Percentiles rank a stretch among this genome's conserved stretches.
Evolutionary conservation across 1,140 invertebrate species (phyloP).

Genomic region (Bombyx mandarina): DNA sequence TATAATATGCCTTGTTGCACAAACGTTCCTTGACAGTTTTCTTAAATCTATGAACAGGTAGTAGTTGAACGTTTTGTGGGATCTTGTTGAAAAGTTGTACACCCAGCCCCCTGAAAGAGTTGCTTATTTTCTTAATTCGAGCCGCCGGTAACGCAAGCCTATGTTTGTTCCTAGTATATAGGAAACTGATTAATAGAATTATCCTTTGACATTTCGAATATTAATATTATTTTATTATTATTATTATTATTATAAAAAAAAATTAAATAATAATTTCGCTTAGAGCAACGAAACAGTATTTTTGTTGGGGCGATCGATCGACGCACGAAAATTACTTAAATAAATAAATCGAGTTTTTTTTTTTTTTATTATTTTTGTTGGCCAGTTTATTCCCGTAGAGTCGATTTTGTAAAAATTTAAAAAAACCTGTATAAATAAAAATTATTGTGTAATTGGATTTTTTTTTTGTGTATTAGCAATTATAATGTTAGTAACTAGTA

Average conservation of each 20-base stretch:
- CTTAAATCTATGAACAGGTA: too few species aligned
- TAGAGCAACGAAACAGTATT: conserved; percentile 63
- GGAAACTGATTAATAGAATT: conserved; percentile 28
- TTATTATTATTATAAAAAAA: conserved; percentile 9
- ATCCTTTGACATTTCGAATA: conserved; percentile 31
- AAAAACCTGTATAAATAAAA: conserved; percentile 44
- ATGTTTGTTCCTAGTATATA: too few species aligned
- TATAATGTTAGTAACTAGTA: conserved; percentile 16
- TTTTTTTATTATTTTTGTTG: conserved; percentile 10
- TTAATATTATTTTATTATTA: conserved; percentile 29
- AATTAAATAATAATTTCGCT: conserved; percentile 31
- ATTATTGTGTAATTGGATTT: conserved; percentile 22
- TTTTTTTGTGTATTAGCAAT: conserved; percentile 22
- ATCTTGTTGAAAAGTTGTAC: too few species aligned
- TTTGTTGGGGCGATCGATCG: conserved; percentile 13
- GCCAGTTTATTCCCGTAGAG: conserved; percentile 13
- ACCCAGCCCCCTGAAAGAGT: too few species aligned
- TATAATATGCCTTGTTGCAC: too few species aligned
- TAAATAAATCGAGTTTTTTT: conserved; percentile 4
- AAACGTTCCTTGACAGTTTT: too few species aligned
- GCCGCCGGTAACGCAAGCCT: too few species aligned
- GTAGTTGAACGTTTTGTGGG: too few species aligned
- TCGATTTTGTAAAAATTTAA: conserved; percentile 31
- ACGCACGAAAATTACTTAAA: background rate
- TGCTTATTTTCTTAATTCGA: too few species aligned